Evolutionary conservation across 2,113 vertebrate species (phyloP).

Genomic region (Vidua macroura): DNA sequence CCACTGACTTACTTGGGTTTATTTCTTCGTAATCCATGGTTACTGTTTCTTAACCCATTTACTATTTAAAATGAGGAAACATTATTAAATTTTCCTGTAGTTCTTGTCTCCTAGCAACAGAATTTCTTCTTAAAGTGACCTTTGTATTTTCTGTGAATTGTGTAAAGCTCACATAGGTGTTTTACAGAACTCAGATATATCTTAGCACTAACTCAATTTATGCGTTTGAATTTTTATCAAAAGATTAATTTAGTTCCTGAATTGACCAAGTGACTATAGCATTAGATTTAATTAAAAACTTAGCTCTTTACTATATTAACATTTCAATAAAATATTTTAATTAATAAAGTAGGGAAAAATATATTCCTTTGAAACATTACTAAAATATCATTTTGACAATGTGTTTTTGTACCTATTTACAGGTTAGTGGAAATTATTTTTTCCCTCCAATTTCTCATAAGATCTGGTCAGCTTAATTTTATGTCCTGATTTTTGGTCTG

Average conservation of each 20-base stretch:
- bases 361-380: not conserved
- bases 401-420: not conserved
- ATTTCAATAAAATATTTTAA: not conserved
- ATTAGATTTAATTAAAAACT: not conserved
- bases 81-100: not conserved
- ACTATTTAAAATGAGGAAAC: not conserved
- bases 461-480: not conserved
- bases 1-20: not conserved
- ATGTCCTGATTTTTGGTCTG: not conserved
- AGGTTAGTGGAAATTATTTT: not conserved
- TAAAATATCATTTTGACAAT: not conserved
- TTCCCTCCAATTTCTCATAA: not conserved
- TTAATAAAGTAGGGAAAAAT: not conserved
- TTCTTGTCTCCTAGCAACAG: conserved; percentile 31
- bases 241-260: not conserved
- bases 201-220: not conserved
- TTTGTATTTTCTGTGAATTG: not conserved
- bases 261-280: not conserved
- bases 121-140: conserved; percentile 18
- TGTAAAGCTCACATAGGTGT: not conserved
- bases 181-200: not conserved
- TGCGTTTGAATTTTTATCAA: not conserved
- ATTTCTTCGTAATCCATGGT: not conserved
- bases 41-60: not conserved
- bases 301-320: not conserved